These are phyloP conservation scores for Burhinus bistriatus DNA, from an alignment of 2,113 vertebrate genomes.

Conservation along the genomic window DNA sequence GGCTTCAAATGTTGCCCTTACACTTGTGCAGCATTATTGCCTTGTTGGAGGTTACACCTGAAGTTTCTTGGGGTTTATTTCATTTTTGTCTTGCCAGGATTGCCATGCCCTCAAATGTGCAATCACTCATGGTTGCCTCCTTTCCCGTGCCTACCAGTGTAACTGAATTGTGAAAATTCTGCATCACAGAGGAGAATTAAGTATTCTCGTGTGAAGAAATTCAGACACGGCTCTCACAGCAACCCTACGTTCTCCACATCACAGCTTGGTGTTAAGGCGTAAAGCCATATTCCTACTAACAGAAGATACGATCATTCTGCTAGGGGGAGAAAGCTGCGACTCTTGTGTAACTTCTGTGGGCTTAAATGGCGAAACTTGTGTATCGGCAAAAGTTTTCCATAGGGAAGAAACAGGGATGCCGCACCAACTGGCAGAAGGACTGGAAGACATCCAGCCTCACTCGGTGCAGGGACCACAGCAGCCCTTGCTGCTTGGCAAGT, in stretches of 20 bases:
- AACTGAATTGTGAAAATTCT: neutral
- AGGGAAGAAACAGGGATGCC: neutral
- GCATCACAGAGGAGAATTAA: neutral
- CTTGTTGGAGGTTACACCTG: neutral
- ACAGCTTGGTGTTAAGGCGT: neutral
- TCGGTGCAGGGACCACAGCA: neutral
- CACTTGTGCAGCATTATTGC: rapidly evolving
- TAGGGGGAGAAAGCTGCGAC: neutral
- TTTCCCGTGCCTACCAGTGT: neutral
- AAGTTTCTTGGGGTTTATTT: neutral
- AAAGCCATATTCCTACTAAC: neutral
- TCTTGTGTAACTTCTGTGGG: neutral
- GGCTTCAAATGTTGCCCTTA: neutral
- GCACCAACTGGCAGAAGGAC: neutral
- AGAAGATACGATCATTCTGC: rapidly evolving
- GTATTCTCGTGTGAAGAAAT: neutral
- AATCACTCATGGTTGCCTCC: neutral
- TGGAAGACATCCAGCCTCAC: neutral
- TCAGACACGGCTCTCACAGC: no score
- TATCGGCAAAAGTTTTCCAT: neutral
- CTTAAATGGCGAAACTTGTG: neutral
- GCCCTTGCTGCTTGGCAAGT: neutral
- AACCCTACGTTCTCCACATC: rapidly evolving
- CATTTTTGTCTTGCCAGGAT: neutral
- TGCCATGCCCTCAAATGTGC: neutral